These are phyloP conservation scores for Diorhabda elongata DNA, from an alignment of 1,140 invertebrate species.

Conservation along the genomic window DNA sequence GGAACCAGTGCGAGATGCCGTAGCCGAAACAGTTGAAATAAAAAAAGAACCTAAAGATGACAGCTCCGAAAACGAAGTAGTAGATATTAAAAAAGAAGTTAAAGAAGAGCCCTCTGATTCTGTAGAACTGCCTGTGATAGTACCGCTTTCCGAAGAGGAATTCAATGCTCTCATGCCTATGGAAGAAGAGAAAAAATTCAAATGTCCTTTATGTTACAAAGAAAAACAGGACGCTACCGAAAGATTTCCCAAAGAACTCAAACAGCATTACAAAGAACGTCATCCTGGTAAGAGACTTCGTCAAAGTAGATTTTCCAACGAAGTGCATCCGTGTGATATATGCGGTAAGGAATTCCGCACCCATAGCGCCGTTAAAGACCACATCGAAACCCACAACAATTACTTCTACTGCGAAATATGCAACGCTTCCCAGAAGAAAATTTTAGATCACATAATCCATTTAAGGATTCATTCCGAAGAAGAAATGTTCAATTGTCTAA, in stretches of 20 bases:
- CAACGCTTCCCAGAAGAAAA: conserved; percentile 38
- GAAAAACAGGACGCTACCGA: conserved; percentile 28
- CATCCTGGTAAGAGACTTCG: conserved; percentile 34
- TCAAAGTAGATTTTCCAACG: conserved; percentile 28
- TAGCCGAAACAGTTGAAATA: background rate
- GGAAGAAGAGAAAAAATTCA: conserved; percentile 23
- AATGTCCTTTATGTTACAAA: conserved; percentile 30
- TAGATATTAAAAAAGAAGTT: conserved; percentile 15
- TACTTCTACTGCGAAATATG: conserved; percentile 49
- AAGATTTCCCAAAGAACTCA: conserved; percentile 27
- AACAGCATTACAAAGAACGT: conserved; percentile 30
- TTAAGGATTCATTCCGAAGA: conserved; percentile 48
- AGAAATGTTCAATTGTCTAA: conserved; percentile 49
- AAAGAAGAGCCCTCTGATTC: conserved; percentile 14
- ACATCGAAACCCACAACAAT: conserved; percentile 55
- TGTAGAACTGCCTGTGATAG: conserved; percentile 6
- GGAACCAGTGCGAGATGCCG: background rate
- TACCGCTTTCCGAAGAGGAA: conserved; percentile 20
- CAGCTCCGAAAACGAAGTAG: background rate
- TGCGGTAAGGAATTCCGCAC: conserved; percentile 59
- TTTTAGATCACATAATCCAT: conserved; percentile 37
- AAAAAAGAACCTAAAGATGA: conserved; percentile 12
- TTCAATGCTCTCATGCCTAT: conserved; percentile 20
- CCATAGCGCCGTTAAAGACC: conserved; percentile 34
- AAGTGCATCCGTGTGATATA: conserved; percentile 63